These are phyloP conservation scores for Drepana arcuata DNA, from an alignment of 1,140 invertebrate species.

Conservation along the genomic window DNA sequence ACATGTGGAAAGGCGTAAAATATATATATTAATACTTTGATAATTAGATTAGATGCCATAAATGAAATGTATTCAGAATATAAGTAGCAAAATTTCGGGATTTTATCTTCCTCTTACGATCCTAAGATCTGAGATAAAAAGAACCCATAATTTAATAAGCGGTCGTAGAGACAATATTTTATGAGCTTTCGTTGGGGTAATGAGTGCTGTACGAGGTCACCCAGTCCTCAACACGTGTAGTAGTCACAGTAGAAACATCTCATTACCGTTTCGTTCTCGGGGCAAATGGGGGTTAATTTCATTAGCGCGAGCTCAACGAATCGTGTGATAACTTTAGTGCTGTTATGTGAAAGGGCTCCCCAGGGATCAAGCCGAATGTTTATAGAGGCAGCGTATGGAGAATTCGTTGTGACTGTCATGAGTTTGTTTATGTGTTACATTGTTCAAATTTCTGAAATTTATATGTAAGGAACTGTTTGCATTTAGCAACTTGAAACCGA, in stretches of 20 bases:
- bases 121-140: too few relatives aligned
- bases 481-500: background rate
- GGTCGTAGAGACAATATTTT: conserved; percentile 14
- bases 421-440: background rate
- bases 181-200: conserved; percentile 13
- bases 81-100: too few relatives aligned
- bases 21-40: too few relatives aligned
- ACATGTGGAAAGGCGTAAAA: too few relatives aligned
- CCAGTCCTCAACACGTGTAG: conserved; percentile 35
- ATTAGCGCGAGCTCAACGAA: conserved; percentile 64
- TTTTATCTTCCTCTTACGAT: too few relatives aligned
- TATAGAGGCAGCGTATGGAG: conserved; percentile 19
- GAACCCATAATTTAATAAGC: conserved; percentile 1
- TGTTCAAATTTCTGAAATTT: conserved; percentile 17
- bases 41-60: too few relatives aligned
- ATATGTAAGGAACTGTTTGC: conserved; percentile 16
- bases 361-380: conserved; percentile 42
- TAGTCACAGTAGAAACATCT: conserved; percentile 57
- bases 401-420: conserved; percentile 6
- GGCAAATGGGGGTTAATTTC: conserved; percentile 65
- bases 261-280: conserved; percentile 52
- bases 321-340: conserved; percentile 69
- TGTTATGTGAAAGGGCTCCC: conserved; percentile 53
- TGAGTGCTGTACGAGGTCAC: conserved; percentile 5
- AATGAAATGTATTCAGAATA: too few relatives aligned